A percentile compares a stretch with the other conserved stretches of the same genome.
Conservation (phyloP, 1,140 invertebrate species). For the Antheraea mylitta region DNA sequence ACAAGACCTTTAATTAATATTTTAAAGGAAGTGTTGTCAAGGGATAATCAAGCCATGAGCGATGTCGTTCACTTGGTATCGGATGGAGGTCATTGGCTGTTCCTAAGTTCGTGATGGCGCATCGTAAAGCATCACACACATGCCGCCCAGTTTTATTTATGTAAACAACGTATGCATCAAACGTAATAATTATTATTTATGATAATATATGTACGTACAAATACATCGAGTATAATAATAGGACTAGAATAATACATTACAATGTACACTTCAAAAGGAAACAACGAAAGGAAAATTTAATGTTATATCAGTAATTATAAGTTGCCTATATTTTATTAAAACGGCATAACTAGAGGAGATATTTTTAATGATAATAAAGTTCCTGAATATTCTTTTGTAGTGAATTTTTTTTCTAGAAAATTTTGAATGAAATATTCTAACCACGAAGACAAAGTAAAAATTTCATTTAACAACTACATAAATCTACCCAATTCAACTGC, state of each 20-base stretch:
- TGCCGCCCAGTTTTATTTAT: slow-evolving; percentile 15
- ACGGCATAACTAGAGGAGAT: too few species aligned
- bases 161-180: slow-evolving; percentile 14
- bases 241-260: not conserved
- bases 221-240: not conserved
- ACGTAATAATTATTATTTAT: slow-evolving; percentile 5
- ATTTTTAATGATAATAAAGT: too few species aligned
- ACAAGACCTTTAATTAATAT: not conserved
- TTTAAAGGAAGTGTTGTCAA: slow-evolving; percentile 63
- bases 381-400: too few species aligned
- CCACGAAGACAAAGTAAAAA: too few species aligned
- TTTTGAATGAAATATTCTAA: too few species aligned
- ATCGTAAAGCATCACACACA: slow-evolving; percentile 20
- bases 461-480: too few species aligned
- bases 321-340: too few species aligned
- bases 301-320: not conserved
- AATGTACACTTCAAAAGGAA: not conserved
- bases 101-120: slow-evolving; percentile 37
- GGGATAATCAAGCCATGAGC: slow-evolving; percentile 69
- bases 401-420: too few species aligned
- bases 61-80: slow-evolving; percentile 69
- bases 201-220: not conserved
- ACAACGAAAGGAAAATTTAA: not conserved
- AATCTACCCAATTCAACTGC: too few species aligned
- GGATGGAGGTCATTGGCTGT: slow-evolving; percentile 56